Evolutionary conservation across 2,888 invertebrate species (phyloP).

Genomic region (Alcis repandata): DNA sequence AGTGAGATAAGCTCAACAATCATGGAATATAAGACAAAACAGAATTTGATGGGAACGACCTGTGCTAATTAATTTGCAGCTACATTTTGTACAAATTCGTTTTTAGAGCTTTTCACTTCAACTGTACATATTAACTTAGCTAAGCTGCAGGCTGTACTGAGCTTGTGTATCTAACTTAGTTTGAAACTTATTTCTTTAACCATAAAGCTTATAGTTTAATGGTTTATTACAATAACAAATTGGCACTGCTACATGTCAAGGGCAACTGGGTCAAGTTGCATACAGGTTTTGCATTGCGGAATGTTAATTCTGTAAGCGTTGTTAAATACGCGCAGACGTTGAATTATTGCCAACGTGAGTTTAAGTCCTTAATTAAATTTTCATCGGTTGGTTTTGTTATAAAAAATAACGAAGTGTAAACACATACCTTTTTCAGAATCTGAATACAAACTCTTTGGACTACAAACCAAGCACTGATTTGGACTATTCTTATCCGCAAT

Average conservation of each 20-base stretch:
- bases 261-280: slow-evolving; percentile 62
- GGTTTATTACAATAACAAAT: slow-evolving; percentile 15
- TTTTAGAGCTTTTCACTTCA: slow-evolving; percentile 16
- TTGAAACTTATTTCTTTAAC: slow-evolving; percentile 48
- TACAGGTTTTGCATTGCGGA: slow-evolving; percentile 58
- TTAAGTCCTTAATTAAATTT: neutral
- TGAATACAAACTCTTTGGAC: no score
- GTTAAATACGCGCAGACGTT: slow-evolving; percentile 19
- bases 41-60: neutral
- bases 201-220: slow-evolving; percentile 49
- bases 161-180: slow-evolving; percentile 51
- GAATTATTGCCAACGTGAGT: slow-evolving; percentile 16
- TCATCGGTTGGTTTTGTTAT: neutral
- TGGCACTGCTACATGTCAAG: slow-evolving; percentile 68
- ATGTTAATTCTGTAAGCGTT: slow-evolving; percentile 48
- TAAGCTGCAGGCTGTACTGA: slow-evolving; percentile 49
- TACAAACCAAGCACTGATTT: no score
- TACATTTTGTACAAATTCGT: neutral
- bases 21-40: neutral
- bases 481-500: no score
- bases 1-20: slow-evolving; percentile 4
- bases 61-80: neutral
- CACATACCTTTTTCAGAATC: no score
- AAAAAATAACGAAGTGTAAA: no score
- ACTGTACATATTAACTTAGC: slow-evolving; percentile 51